These are phyloP conservation scores for Halichoeres trimaculatus DNA, from an alignment of 2,113 vertebrate species.

Conservation along the genomic window DNA sequence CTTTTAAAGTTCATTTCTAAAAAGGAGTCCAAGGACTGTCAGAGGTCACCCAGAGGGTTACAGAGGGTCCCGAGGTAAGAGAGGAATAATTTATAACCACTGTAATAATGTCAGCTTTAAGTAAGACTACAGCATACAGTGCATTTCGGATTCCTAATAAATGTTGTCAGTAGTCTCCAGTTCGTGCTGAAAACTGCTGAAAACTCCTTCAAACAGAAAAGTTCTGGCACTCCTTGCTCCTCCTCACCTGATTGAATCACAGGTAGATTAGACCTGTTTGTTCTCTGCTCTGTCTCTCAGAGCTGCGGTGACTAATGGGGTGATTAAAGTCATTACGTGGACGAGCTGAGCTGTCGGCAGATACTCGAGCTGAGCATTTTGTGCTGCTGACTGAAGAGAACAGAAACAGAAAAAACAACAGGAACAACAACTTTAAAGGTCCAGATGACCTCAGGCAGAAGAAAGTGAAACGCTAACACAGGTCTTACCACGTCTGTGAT, in stretches of 20 bases:
- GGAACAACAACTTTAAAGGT: constrained; percentile 7
- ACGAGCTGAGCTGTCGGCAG: constrained; percentile 18
- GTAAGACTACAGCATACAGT: too few relatives aligned
- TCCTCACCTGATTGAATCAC: not conserved
- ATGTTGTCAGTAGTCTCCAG: not conserved
- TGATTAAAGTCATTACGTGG: constrained; percentile 46
- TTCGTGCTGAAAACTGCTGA: not conserved
- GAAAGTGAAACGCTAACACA: not conserved
- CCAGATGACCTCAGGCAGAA: not conserved
- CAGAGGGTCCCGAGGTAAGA: too few relatives aligned
- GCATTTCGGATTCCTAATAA: too few relatives aligned
- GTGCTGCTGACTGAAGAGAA: constrained; percentile 1
- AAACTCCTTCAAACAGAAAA: not conserved
- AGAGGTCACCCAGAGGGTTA: too few relatives aligned
- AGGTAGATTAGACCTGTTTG: not conserved
- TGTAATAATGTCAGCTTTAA: too few relatives aligned
- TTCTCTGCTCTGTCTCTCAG: not conserved
- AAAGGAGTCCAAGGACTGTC: too few relatives aligned
- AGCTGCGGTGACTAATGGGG: constrained; percentile 24
- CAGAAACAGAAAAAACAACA: constrained; percentile 2
- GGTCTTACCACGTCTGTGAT: not conserved
- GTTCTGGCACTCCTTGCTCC: not conserved
- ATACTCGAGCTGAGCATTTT: constrained; percentile 17
- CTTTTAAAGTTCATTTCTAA: too few relatives aligned
- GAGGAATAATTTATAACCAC: too few relatives aligned